Evolutionary conservation across 92 coral and sea anemone species (phyloP), one percentile per base, ranked within the genome.

Genomic region (Palythoa heliodiscus): DNA sequence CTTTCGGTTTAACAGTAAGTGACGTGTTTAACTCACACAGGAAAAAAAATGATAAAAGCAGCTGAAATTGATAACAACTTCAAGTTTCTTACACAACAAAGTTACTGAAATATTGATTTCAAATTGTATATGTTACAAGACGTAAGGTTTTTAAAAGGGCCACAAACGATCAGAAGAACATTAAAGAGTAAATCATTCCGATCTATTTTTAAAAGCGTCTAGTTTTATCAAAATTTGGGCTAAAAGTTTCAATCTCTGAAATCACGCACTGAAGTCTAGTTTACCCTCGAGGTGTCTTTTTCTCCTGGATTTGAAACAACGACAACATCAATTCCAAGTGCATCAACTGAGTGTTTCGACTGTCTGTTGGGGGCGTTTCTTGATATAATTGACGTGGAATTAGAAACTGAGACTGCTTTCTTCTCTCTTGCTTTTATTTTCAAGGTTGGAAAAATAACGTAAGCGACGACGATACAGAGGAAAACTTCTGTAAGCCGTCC

Each of bases 401-500:
- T 79, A 22, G 84, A 80, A 24, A 58, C 53, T 29, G 76, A 72
- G 3, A 8, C 7, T 16, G 52, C 15, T 35, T 5, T 63, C 20
- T 43, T 58, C 70, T 48, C 20, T 4, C 23, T 61, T 54, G 55
- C 10, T 58, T 60, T 73, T 22, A 82, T 35, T 70, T 78, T 83
- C 19, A 88, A 64, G 29, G 78, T 87, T 16, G 97, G 97, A 70
- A 87, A 93, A 16, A 93, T 89, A 0, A 93, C 91, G 50, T 93
- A 93, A 7, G 93, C 97, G n/a, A 89, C 84, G 16, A 88, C 89
- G 40, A 78, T 47, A 39, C 97, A 91, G 10, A 93, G 81, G 5
- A 68, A 37, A 39, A 91, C 37, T 60, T 93, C 97, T 4, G 87
- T 24, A 17, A 69, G 23, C 1, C 97, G 92, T 9, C 76, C 73